Percentiles rank a stretch among this genome's conserved stretches.
phyloP scores from a whole-genome alignment of 2,797 vertebrate species.

The Sebastes baramenuke region DNA sequence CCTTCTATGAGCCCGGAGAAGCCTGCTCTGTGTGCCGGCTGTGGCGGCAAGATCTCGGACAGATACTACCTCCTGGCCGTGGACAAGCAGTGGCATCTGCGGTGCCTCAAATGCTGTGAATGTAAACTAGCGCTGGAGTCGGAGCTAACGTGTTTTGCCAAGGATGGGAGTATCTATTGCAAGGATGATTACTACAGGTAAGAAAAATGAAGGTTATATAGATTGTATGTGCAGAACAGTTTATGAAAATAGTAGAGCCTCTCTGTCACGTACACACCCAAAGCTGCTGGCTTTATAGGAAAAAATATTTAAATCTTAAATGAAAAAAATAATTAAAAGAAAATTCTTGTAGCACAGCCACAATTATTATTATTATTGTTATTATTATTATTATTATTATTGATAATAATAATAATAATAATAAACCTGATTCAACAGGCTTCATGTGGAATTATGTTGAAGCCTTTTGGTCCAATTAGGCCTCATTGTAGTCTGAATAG shows the following conservation, averaged over 20 bases:
- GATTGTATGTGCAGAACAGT: background rate
- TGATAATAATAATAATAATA: too few relatives aligned
- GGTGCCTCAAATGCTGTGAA: slow-evolving; percentile 99
- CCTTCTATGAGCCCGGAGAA: slow-evolving; percentile 97
- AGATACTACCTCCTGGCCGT: slow-evolving; percentile 99
- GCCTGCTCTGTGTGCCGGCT: slow-evolving; percentile 96
- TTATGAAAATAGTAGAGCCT: background rate
- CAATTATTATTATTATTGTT: background rate
- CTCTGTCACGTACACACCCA: background rate
- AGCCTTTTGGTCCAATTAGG: slow-evolving; percentile 13
- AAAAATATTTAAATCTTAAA: background rate
- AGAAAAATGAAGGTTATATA: slow-evolving; percentile 52
- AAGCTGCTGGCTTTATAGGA: background rate
- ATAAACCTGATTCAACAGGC: slow-evolving; percentile 17
- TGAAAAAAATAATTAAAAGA: background rate
- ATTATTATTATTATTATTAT: too few relatives aligned
- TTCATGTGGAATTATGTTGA: slow-evolving; percentile 6
- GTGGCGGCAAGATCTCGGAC: slow-evolving; percentile 97
- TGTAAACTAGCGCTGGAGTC: slow-evolving; percentile 99
- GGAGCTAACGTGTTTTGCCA: slow-evolving; percentile 98
- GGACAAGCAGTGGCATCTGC: slow-evolving; percentile 99
- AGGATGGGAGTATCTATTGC: slow-evolving; percentile 99
- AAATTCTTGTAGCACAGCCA: background rate
- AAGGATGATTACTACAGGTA: slow-evolving; percentile 99
- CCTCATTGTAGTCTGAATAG: slow-evolving; percentile 18